Base-by-base conservation (phyloP, 1,140 invertebrate genomes). In the Armadillidium nasatum region DNA sequence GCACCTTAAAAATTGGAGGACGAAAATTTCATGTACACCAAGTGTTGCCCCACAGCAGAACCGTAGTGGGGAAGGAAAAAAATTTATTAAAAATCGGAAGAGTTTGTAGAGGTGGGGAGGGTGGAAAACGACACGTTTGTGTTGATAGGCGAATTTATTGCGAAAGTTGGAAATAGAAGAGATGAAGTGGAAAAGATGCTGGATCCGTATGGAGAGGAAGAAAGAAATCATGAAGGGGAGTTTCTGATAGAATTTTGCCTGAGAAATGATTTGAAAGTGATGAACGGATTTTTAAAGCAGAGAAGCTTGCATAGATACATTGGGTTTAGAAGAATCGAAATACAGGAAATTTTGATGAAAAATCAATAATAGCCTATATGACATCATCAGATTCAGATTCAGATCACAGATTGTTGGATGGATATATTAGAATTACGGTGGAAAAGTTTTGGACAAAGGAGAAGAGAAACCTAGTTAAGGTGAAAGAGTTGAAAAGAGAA, bases 331-430 rank as follows among this genome's bases (percentile, higher is more conserved):
- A 19, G 67, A 69, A 69, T 23, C 15, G 19, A 10, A 69, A 69
- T 19, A 69, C 67, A 69, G 10, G 67, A 21, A 7, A 69, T 10
- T 69, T 69, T 69, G 15, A 69, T 21, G 7, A 69, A 23, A 69
- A 69, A 69, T 21, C 67, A 19, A 23, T 69, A 69, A 69, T 21
- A 10, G 67, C 15, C 67, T 69, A 69, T 21, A 23, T 69, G 10
- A 69, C 19, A 11, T 11, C 67, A 69, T 69, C 67, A 69, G 67
- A 69, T n/a, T n/a, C n/a, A n/a, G n/a, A n/a, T n/a, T n/a, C n/a
- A n/a, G n/a, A n/a, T n/a, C n/a, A n/a, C n/a, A n/a, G n/a, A n/a
- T n/a, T n/a, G n/a, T n/a, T n/a, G n/a, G n/a, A n/a, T n/a, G n/a
- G n/a, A n/a, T n/a, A n/a, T n/a, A n/a, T n/a, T n/a, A n/a, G n/a